Evolutionary conservation across 1,140 invertebrate species (phyloP), one percentile per base, ranked within the genome.

Genomic region (Calliopsis andreniformis): DNA sequence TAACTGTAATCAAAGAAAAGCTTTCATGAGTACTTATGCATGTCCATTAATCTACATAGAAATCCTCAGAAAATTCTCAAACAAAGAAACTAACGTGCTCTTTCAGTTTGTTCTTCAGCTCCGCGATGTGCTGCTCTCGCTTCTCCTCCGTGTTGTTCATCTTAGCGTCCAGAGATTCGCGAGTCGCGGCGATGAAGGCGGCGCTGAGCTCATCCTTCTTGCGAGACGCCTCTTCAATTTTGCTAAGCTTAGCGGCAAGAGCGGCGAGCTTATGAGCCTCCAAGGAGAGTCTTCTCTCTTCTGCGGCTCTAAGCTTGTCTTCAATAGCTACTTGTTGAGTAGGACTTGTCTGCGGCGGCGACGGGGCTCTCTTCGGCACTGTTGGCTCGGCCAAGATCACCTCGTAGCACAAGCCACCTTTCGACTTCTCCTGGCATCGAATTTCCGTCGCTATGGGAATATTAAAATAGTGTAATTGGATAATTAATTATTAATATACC

Each of bases 341-440:
- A 2, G 92, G 90, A 7, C 89, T 91, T 20, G 78, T 76, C 30
- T 88, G 89, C 10, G 83, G 83, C 14, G 95, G 94, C 3, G 95
- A 95, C 25, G 94, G 92, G 12, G 94, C 93, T 78, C 94, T 94
- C 87, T 95, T 96, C 7, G 94, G 93, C 53, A 92, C 93, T 43
- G 94, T 93, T 20, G 97, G 97, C 86, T 98, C 97, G 55, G 97
- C 96, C 80, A 98, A 92, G 86, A 98, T 98, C 84, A 98, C 97
- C 92, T 99, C 98, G 93, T 97, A 99, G 85, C 97, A 96, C 55
- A 98, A 90, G 39, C 98, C 97, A 47, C 97, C 97, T 88, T 97
- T 95, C 23, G 95, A 96, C 91, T 97, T 96, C 92, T 97, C 97
- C 90, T 97, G 96, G 93, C 96, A 97, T 87, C 96, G 93, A 83